Evolutionary conservation across 2,113 vertebrate species (phyloP), one percentile per base, ranked within the genome.

Genomic region (Poecile atricapillus): DNA sequence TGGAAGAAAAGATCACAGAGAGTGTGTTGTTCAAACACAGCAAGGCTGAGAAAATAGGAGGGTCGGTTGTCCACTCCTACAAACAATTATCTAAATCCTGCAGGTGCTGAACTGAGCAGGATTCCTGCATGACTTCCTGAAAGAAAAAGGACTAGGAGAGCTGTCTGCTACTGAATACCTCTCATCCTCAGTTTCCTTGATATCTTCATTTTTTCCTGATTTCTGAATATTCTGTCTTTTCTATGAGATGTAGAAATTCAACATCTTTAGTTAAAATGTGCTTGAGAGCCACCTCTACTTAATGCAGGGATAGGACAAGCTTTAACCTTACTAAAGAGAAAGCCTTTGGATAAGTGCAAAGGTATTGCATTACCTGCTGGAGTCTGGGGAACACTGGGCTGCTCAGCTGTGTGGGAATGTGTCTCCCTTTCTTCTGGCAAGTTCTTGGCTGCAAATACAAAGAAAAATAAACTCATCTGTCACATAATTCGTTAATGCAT

Each of bases 351-450:
- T 37, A 63, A 79, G 65, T 16, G 21, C 44, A 84, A 58, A 82
- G 19, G 15, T 70, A 2, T 30, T 33, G 10, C 22, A 52, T 43
- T 98, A 99, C 99, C 98, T 98, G 98, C 90, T 91, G 98, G 97
- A 30, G 97, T 94, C 52, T 97, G 97, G 46, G 97, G 97, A 16
- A 86, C 97, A 28, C 96, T 97, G 80, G 97, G 97, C 79, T 98
- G 97, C 73, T 98, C 97, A 78, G 43, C 97, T 43, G 84, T 7
- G 11, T 91, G 95, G 39, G 95, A 94, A 13, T 83, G 95, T 14
- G 94, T 65, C 63, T 98, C 98, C 59, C 62, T 97, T 80, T 98
- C 97, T 87, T 98, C 98, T 76, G 96, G 92, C 5, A 93, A 91
- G 69, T 90, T 94, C 86, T 97, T 97, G 67, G 96, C 98, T 98